phyloP scores from a whole-genome alignment of 2,888 invertebrate species.

The Mechanitis mazaeus region DNA sequence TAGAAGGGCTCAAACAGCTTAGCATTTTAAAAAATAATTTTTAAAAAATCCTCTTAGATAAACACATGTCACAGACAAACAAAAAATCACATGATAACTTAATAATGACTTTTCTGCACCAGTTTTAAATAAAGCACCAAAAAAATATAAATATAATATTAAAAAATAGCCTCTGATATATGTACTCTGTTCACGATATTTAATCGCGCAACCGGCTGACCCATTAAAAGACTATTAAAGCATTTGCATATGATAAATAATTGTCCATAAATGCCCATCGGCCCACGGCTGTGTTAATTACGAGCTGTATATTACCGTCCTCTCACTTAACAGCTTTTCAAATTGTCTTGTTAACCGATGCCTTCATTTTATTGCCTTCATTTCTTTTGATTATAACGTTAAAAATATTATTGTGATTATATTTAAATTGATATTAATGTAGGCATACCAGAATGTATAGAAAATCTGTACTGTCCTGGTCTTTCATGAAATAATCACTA shows the following conservation, averaged over 20 bases:
- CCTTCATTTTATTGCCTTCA: neutral
- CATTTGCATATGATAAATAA: slow-evolving; percentile 68
- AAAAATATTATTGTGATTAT: neutral
- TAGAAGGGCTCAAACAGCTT: too few relatives aligned
- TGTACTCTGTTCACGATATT: slow-evolving; percentile 40
- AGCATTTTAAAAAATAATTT: too few relatives aligned
- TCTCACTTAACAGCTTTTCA: slow-evolving; percentile 20
- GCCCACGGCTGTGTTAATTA: slow-evolving; percentile 53
- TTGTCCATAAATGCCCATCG: slow-evolving; percentile 49
- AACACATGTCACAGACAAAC: too few relatives aligned
- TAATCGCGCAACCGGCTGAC: slow-evolving; percentile 52
- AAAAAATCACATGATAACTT: too few relatives aligned
- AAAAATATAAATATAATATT: neutral
- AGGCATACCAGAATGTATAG: too few relatives aligned
- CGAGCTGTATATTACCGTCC: slow-evolving; percentile 26
- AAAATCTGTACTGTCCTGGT: too few relatives aligned
- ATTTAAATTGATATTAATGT: neutral
- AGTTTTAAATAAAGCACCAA: neutral
- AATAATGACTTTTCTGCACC: too few relatives aligned
- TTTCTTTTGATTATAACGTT: neutral
- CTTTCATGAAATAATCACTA: too few relatives aligned
- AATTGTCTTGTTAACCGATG: slow-evolving; percentile 22
- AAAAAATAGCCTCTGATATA: slow-evolving; percentile 18
- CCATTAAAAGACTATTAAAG: slow-evolving; percentile 67
- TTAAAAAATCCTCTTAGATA: too few relatives aligned